Evolutionary conservation across 2,888 invertebrate species (phyloP), one percentile per base, ranked within the genome.

Genomic region (Ophion ellenae): DNA sequence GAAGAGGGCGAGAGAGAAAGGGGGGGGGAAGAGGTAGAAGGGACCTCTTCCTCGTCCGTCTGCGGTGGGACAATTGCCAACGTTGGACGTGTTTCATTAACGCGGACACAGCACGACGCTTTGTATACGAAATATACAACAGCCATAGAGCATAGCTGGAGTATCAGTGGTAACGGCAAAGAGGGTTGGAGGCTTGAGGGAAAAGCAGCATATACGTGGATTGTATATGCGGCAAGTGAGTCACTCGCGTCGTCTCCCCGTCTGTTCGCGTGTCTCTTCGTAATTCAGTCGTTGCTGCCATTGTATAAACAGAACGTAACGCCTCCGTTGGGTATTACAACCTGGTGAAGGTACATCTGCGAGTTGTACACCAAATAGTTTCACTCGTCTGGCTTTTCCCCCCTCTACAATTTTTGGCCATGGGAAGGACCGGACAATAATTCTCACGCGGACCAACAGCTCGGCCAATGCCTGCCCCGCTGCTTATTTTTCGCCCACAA

Each of bases 21-120:
- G 28, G 36, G 24, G 24, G n/a, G 40, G 36, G 57, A 17, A 17
- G 53, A 57, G 47, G 63, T 28, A 45, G 64, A 53, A 53, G 74
- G 57, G 36, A 45, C 47, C 40, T 47, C 71, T 79, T 71, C 53
- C 73, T 69, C 80, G 83, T 86, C 69, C 80, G 83, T 83, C 89
- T 89, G 90, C 87, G 90, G 88, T 86, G 90, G 89, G 90, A 91
- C 91, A 92, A 92, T 91, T 90, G 91, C 91, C 90, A 90, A 90
- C 88, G 85, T 88, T 88, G 90, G 91, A 91, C 90, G 90, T 92
- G 90, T 90, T 92, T 92, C 91, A 90, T 92, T 91, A 91, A 89
- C 90, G 91, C 86, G 89, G 89, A 91, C 91, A 90, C 87, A 90
- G 88, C 90, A 81, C 73, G 85, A 81, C 76, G 80, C 79, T 81